Evolutionary conservation across 2,113 vertebrate species (phyloP), one percentile per base, ranked within the genome.

Genomic region (Ptilonorhynchus violaceus): DNA sequence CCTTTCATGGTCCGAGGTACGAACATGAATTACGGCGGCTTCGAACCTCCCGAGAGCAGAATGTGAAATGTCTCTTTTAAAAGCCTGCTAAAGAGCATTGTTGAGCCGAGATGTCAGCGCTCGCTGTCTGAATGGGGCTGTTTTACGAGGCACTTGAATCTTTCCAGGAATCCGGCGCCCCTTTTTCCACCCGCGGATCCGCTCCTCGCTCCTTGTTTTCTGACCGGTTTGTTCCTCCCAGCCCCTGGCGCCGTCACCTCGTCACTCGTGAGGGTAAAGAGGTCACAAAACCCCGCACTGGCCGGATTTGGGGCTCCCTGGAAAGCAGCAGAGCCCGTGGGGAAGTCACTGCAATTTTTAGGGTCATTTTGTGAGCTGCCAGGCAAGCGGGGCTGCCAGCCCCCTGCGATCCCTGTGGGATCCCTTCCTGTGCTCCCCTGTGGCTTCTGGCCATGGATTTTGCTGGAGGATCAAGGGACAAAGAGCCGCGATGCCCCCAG

Each of bases 1-100:
- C 97, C 96, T 96, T 97, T 97, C 96, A 94, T 96, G 96, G 97
- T 85, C 77, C 87, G 92, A 85, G 94, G 70, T 41, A 58, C 12
- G 91, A 90, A 52, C 63, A 30, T 92, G 96, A 97, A 77, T 96
- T 89, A 94, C 5, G 66, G 86, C 72, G 63, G 7, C 30, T 76
- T 60, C 47, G 91, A 95, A 86, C 31, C 63, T 55, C 81, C 90
- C 13, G 63, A 96, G 89, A 91, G 77, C 86, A 42, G 66, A 67
- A 15, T 63, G 31, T 85, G 87, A 85, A 95, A 91, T 77, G 14
- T 4, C 49, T 91, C 69, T 81, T 76, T 41, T 18, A 33, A 42
- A 47, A 8, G 55, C 78, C 91, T 49, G 73, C 37, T 89, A 37
- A 86, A 64, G 62, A 86, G 68, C 79, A 12, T 83, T 19, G 80